phyloP scores from a whole-genome alignment of 2,888 invertebrate genomes.

The Lymantria dispar region DNA sequence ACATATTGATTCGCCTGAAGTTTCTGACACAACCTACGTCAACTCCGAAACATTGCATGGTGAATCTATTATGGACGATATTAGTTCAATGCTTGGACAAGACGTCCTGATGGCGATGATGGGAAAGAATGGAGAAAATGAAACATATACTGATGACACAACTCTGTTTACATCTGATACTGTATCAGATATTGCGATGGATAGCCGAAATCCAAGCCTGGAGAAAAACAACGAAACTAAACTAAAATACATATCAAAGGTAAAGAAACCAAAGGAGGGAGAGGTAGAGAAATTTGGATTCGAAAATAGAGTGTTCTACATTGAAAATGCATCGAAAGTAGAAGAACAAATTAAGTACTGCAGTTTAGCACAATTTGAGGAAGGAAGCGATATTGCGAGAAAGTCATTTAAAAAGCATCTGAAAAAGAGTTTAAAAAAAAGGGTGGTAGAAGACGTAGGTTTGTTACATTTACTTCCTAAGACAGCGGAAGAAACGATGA shows the following conservation, averaged over 20 bases:
- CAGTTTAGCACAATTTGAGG: conserved; percentile 91
- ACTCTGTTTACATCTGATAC: conserved; percentile 84
- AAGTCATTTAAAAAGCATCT: conserved; percentile 86
- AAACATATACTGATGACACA: conserved; percentile 88
- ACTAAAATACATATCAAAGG: conserved; percentile 78
- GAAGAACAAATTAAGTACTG: conserved; percentile 87
- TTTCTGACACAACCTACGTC: conserved; percentile 86
- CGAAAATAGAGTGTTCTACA: conserved; percentile 87
- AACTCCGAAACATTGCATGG: conserved; percentile 89
- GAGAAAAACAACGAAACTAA: conserved; percentile 83
- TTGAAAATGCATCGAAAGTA: conserved; percentile 70
- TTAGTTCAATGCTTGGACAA: conserved; percentile 88
- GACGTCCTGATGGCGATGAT: conserved; percentile 86
- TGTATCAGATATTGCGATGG: conserved; percentile 74
- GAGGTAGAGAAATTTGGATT: conserved; percentile 85
- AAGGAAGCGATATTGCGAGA: conserved; percentile 91
- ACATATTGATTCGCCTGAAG: conserved; percentile 92
- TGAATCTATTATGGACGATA: conserved; percentile 90
- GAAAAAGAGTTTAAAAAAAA: conserved; percentile 71
- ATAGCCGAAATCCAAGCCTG: conserved; percentile 78
- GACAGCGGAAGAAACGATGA: conserved; percentile 51
- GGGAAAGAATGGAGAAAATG: conserved; percentile 83
- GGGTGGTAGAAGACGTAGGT: conserved; percentile 51
- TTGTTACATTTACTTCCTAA: conserved; percentile 60
- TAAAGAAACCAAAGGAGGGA: conserved; percentile 70